Conservation (phyloP, 2,113 vertebrate species). For the Grallaria varia region DNA sequence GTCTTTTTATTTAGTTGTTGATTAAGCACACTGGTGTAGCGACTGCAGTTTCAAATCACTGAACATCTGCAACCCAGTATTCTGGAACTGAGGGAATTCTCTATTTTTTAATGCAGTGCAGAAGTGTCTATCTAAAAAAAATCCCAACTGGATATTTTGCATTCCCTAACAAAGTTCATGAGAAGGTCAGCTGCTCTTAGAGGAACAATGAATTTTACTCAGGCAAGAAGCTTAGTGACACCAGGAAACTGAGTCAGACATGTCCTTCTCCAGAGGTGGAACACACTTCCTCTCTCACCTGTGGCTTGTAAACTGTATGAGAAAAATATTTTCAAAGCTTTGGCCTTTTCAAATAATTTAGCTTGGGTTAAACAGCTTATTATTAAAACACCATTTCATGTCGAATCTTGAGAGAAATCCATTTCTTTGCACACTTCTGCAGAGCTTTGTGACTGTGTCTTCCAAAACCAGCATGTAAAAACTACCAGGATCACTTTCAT, state of each 20-base stretch:
- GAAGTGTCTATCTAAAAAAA: neutral
- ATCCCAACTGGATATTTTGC: neutral
- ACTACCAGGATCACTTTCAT: neutral
- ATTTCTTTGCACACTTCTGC: neutral
- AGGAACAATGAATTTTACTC: neutral
- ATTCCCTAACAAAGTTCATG: constrained; percentile 8
- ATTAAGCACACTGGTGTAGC: neutral
- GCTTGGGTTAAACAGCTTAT: neutral
- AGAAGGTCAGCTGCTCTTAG: neutral
- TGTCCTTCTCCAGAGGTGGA: neutral
- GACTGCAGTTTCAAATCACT: constrained; percentile 2
- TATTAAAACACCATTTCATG: neutral
- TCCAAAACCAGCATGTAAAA: neutral
- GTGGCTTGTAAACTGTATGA: neutral
- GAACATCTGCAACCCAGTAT: neutral
- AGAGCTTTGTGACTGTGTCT: neutral
- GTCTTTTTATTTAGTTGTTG: neutral
- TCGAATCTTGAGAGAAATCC: neutral
- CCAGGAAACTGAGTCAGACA: neutral
- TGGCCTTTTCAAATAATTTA: neutral
- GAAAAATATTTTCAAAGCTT: neutral
- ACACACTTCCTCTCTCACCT: neutral
- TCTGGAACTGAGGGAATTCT: constrained; percentile 26
- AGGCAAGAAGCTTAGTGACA: neutral
- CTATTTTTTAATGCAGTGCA: neutral